phyloP scores from a whole-genome alignment of 2,113 vertebrate genomes.

The Pachypanchax playfairii region DNA sequence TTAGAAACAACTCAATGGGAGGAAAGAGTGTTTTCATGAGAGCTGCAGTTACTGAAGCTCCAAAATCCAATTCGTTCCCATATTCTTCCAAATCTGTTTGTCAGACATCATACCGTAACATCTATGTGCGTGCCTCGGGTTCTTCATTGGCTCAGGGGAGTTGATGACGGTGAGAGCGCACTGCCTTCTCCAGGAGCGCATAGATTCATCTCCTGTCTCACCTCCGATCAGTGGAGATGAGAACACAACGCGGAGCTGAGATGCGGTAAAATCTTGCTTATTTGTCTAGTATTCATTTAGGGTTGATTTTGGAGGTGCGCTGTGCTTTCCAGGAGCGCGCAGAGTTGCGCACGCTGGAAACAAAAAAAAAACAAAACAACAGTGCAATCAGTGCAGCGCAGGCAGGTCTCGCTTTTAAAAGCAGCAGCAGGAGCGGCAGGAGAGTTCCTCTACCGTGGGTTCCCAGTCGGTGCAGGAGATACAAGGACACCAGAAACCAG shows the following conservation, averaged over 20 bases:
- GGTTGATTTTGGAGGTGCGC: slow-evolving; percentile 18
- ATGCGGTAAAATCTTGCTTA: slow-evolving; percentile 35
- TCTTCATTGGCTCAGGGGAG: slow-evolving; percentile 58
- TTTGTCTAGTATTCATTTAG: neutral
- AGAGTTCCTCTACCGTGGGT: slow-evolving; percentile 54
- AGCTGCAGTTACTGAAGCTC: neutral
- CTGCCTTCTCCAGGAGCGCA: slow-evolving; percentile 58
- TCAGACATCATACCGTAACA: neutral
- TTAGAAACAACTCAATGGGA: no score
- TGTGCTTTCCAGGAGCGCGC: slow-evolving; percentile 45
- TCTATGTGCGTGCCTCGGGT: neutral
- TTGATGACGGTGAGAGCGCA: slow-evolving; percentile 65
- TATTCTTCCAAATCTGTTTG: slow-evolving; percentile 10
- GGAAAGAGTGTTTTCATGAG: neutral
- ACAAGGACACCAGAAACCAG: neutral
- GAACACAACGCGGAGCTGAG: slow-evolving; percentile 35
- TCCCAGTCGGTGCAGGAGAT: slow-evolving; percentile 19
- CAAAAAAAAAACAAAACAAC: slow-evolving; percentile 47
- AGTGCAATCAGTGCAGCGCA: slow-evolving; percentile 25
- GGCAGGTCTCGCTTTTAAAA: slow-evolving; percentile 56
- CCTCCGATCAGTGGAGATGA: slow-evolving; percentile 40
- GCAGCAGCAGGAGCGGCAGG: slow-evolving; percentile 38
- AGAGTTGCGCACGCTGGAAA: slow-evolving; percentile 50
- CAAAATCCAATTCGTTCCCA: neutral
- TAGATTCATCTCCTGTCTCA: neutral